Conservation (phyloP, 2,113 vertebrate species). For the Phoenicopterus ruber region DNA sequence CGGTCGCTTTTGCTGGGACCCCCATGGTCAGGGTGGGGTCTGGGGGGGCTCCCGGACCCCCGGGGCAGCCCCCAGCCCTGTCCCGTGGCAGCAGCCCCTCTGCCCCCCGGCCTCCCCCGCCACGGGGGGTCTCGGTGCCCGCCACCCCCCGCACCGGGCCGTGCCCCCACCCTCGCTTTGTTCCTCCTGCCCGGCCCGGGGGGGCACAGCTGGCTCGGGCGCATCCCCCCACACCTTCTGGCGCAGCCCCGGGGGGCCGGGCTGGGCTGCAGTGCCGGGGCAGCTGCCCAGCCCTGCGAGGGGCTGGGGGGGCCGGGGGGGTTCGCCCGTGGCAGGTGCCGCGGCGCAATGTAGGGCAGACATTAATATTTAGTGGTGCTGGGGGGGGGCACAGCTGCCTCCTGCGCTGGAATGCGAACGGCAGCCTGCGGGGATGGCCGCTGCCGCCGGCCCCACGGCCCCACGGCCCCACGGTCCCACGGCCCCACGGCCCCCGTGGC, state of each 20-base stretch:
- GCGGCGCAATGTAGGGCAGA: constrained; percentile 42
- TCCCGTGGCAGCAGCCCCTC: not conserved
- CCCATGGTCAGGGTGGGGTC: rapidly evolving
- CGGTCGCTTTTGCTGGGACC: not conserved
- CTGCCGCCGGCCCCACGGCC: not conserved
- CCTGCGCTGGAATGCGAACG: constrained; percentile 22
- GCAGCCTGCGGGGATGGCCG: not conserved
- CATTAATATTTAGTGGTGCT: constrained; percentile 43
- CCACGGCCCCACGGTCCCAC: rapidly evolving
- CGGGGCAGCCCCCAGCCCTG: not conserved
- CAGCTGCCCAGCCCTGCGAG: constrained; percentile 40
- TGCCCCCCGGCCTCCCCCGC: rapidly evolving
- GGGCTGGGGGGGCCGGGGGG: not conserved
- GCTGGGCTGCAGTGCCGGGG: not conserved
- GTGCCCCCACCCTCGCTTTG: not conserved
- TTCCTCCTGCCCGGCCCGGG: not conserved
- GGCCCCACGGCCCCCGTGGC: rapidly evolving
- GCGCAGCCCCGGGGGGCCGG: not conserved
- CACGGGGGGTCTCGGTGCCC: rapidly evolving
- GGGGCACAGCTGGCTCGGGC: not conserved
- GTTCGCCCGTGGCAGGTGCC: not conserved
- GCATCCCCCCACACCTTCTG: not conserved
- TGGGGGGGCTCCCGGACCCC: not conserved
- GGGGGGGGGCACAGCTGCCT: constrained; percentile 17
- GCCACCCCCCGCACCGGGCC: not conserved